Base-by-base conservation (phyloP, 1,140 invertebrate genomes). In the Maconellicoccus hirsutus region DNA sequence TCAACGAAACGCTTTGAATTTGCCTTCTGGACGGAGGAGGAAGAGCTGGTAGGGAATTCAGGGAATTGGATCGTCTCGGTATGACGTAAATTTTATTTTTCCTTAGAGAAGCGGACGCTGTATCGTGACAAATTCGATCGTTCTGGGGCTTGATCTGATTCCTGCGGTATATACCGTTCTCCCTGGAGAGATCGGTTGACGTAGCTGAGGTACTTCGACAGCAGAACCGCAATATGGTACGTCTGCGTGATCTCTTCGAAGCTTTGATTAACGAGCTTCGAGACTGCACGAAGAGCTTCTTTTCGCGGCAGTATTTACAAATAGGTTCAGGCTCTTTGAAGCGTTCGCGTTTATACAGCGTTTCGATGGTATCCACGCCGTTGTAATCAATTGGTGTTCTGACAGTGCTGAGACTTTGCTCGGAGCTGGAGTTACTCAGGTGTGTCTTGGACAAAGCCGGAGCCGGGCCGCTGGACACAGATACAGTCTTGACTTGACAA, bases 1-100 rank as follows among this genome's bases (percentile, higher is more conserved):
- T 81, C 73, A 84, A 71, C 22, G 75, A 76, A 16, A 76, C 76
- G 16, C 71, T 73, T 61, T 75, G 79, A 72, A 81, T 80, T 61
- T 83, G 80, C 10, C 81, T 77, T 7, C 80, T 77, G 10, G 80
- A 77, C 1, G 82, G 81, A 10, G 82, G 78, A 2, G 81, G 80
- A 70, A 83, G 72, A 0, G 82, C 80, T 2, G 82, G 82, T 59
- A 83, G 78, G 52, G 75, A 78, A 10, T 75, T 70, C 66, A 73
- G 27, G 14, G 73, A 59, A 52, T 71, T 71, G 27, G 72, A 72
- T 19, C 63, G 73, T 21, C 70, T 70, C 14, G 75, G 69, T 1
- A 70, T n/a, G 16, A 75, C 73, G 26, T 75, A 75, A 23, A 66
- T 66, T 23, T 26, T 23, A 26, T 66, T 66, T 16, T 52, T 52